Evolutionary conservation across 1,140 invertebrate species (phyloP), one percentile per base, ranked within the genome.

Genomic region (Leucophenga varia): DNA sequence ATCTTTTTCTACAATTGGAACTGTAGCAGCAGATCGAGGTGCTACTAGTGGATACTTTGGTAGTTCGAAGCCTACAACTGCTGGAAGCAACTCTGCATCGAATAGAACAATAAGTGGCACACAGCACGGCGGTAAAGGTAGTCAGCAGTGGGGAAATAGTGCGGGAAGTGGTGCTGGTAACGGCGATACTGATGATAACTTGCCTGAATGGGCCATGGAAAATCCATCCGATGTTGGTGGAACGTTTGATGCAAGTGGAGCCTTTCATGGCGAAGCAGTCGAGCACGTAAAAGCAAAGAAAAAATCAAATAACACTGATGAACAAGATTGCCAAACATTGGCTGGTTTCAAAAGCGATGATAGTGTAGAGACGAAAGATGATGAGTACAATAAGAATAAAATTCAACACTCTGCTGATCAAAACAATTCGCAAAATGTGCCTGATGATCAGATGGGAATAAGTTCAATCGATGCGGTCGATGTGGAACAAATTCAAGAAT

Each of bases 181-280:
- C n/a, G n/a, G n/a, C n/a, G 64, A 54, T 54, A 80, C 78, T 52
- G 81, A 76, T 54, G 85, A 88, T 47, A 82, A 85, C 72, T 77
- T 88, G 52, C 86, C 86, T 9, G 87, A 88, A 78, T 88, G 86
- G 84, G 87, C 86, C 4, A 87, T 80, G 35, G 87, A 89, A 58
- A 86, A 88, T 72, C 80, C 83, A 21, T 81, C 81, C 19, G 89
- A 91, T 73, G 83, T 84, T 47, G 86, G 90, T 21, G 91, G 91
- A 12, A 90, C 87, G 45, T 94, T 94, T 76, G 91, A 94, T 76
- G 81, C 90, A 2, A 84, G 82, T 39, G 91, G 91, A 3, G 90
- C 90, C 9, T 94, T 93, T 75, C 86, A 87, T 56, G 85, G 84
- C 22, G 55, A 61, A n/a, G 41, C 20, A 2, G 76, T 79, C 2